Evolutionary conservation across 2,888 invertebrate genomes (phyloP).

Genomic region (Nasonovia ribisnigri): DNA sequence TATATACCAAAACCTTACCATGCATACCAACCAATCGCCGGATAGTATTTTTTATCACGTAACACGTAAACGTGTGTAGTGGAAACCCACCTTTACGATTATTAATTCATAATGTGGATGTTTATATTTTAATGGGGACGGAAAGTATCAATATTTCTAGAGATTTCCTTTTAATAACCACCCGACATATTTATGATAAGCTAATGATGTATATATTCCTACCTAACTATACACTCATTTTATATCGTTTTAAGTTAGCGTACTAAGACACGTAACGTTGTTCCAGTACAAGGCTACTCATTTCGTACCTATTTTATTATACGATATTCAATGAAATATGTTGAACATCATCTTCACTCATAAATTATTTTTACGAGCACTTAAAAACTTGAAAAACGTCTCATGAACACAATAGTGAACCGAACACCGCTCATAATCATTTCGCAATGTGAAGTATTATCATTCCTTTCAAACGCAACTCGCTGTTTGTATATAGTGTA

Average conservation of each 20-base stretch:
- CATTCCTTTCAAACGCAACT: background rate
- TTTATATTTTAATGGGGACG: background rate
- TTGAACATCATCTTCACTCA: background rate
- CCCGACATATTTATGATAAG: background rate
- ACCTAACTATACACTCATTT: background rate
- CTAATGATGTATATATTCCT: background rate
- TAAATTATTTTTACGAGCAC: slow-evolving; percentile 20
- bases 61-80: too few relatives aligned
- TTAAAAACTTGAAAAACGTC: background rate
- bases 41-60: too few relatives aligned
- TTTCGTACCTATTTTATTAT: background rate
- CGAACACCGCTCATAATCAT: background rate
- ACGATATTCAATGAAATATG: background rate
- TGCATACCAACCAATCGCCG: too few relatives aligned
- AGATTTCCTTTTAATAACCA: background rate
- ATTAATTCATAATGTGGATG: background rate
- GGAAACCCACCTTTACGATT: too few relatives aligned
- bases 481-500: background rate
- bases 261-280: background rate
- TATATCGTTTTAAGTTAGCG: background rate
- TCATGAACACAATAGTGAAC: background rate
- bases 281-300: background rate
- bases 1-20: too few relatives aligned
- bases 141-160: background rate
- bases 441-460: background rate